Conservation (phyloP, 2,797 vertebrate species). For the Gymnothorax reevesii region DNA sequence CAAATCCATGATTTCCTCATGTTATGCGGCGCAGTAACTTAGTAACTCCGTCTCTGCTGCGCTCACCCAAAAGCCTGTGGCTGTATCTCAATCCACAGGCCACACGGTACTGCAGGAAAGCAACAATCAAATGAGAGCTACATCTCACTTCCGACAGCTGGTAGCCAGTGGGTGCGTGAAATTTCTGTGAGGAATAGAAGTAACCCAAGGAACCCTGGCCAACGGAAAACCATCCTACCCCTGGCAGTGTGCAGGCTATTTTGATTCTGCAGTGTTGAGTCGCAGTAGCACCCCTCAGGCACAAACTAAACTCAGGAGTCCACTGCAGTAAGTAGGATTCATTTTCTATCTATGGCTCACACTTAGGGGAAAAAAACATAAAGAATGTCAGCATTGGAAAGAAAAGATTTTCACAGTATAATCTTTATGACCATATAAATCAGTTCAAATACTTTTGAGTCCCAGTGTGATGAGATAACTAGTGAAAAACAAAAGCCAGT, state of each 20-base stretch:
- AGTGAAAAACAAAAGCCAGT: neutral
- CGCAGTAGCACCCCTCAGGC: neutral
- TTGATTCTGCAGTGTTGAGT: neutral
- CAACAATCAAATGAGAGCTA: neutral
- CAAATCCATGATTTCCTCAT: neutral
- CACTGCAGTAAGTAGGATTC: neutral
- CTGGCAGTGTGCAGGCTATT: neutral
- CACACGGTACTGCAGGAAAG: neutral
- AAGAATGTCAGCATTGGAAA: neutral
- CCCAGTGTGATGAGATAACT: neutral
- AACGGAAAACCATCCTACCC: neutral
- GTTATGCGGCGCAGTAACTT: neutral
- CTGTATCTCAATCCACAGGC: neutral
- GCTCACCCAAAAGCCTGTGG: neutral
- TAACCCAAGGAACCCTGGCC: neutral
- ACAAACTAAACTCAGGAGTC: neutral
- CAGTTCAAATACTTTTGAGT: too few species aligned
- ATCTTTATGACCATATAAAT: too few species aligned
- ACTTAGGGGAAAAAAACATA: neutral
- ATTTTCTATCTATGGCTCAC: neutral
- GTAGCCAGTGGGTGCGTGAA: neutral
- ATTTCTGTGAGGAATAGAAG: neutral
- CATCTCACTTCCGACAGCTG: constrained; percentile 7
- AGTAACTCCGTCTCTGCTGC: neutral
- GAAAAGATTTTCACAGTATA: neutral